Conservation (phyloP, 2,797 vertebrate species). For the Gymnopithys bicolor region DNA sequence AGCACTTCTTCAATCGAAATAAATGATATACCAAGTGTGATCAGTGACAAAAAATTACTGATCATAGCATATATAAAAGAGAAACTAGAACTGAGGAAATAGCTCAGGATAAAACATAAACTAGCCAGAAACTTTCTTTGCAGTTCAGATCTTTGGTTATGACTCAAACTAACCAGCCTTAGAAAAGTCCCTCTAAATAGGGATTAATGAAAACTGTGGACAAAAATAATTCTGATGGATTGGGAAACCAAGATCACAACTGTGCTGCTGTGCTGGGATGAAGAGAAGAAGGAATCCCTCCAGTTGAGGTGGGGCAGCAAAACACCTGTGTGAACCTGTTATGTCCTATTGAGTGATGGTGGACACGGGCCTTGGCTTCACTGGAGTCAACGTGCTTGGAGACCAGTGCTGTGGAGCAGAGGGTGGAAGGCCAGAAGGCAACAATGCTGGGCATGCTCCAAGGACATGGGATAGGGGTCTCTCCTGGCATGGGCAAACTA, state of each 20-base stretch:
- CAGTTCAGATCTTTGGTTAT: not conserved
- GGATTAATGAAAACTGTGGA: not conserved
- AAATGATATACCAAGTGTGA: conserved; percentile 12
- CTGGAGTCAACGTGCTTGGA: accelerated
- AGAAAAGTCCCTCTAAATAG: not conserved
- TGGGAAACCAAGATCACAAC: not conserved
- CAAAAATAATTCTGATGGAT: not conserved
- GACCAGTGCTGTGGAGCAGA: not conserved
- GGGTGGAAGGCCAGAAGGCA: not conserved
- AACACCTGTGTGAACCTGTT: accelerated
- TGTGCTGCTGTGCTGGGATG: not conserved
- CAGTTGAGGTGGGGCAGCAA: accelerated
- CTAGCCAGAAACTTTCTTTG: not conserved
- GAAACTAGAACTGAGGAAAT: not conserved
- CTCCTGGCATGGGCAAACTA: not conserved
- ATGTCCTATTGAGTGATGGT: not conserved
- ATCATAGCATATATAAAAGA: conserved; percentile 16
- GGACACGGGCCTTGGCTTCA: accelerated
- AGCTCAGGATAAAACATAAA: conserved; percentile 11
- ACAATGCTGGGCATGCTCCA: not conserved
- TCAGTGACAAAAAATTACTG: not conserved
- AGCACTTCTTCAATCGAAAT: conserved; percentile 27
- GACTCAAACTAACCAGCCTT: not conserved
- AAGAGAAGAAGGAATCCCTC: not conserved
- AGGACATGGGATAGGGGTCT: too few species aligned